Evolutionary conservation across 2,113 vertebrate genomes (phyloP).

Genomic region (Melierax canorus): DNA sequence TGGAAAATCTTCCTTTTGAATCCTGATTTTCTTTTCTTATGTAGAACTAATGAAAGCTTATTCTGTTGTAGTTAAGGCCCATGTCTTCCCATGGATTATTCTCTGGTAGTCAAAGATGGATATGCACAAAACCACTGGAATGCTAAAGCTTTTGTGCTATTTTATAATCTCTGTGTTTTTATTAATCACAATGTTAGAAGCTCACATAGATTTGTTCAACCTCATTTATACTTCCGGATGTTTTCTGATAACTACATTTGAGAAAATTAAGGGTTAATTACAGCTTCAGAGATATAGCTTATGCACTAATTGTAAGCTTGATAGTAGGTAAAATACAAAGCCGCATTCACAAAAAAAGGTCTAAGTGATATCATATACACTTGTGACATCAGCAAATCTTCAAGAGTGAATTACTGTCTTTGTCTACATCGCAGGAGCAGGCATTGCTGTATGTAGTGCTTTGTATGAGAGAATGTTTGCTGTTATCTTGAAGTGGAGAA

Average conservation of each 20-base stretch:
- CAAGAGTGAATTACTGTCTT: slow-evolving; percentile 67
- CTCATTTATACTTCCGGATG: background rate
- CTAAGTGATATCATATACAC: slow-evolving; percentile 38
- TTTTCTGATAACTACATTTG: background rate
- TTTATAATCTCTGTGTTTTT: background rate
- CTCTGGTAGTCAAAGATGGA: background rate
- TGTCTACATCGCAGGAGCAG: slow-evolving; percentile 48
- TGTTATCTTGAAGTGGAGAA: background rate
- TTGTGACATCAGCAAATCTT: slow-evolving; percentile 54
- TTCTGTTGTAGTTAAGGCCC: background rate
- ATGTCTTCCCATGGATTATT: background rate
- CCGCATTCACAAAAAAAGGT: slow-evolving; percentile 38
- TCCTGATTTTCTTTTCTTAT: background rate
- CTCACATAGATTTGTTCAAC: background rate
- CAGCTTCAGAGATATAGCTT: background rate
- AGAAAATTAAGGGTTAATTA: slow-evolving; percentile 44
- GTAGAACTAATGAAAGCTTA: background rate
- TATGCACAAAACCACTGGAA: background rate
- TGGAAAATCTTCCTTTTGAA: background rate
- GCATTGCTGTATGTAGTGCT: background rate
- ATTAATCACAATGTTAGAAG: background rate
- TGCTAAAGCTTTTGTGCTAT: background rate
- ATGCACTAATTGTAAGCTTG: background rate
- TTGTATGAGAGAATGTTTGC: background rate
- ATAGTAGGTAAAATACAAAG: slow-evolving; percentile 59